Base-by-base conservation (phyloP, 53 echinoderm and acorn worm genomes). In the Astropecten irregularis region DNA sequence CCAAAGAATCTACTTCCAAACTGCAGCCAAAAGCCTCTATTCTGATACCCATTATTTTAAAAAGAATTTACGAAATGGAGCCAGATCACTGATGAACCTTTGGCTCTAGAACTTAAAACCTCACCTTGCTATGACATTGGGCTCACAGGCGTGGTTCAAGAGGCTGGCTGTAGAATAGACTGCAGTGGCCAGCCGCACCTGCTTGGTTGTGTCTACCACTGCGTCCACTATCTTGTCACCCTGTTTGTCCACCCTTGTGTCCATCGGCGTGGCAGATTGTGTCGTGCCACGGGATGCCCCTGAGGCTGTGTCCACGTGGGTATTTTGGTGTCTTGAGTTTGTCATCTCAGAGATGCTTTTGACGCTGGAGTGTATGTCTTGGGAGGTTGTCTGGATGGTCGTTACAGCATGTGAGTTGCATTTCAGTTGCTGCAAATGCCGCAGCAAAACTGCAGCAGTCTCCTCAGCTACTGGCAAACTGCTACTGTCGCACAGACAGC, bases 401-500 rank as follows among this genome's bases (percentile, higher is more conserved):
- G 99, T 99, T 35, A 99, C 88, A 6, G 99, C 99, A 62, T 99
- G 99, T 6, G 89, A 72, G 77, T 99, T 99, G 48, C 92, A 92
- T 58, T 84, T 85, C 58, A 99, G 77, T 66, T 99, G 99, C 29
- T 85, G 70, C 63, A 83, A 72, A 52, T 99, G 99, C 28, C 85
- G 86, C 62, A 79, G 33, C 21, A 79, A 33, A 15, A 79, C 10
- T 0, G 42, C 62, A 32, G 79, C 79, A 5, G 36, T 42, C 32
- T 46, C 62, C 8, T 40, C 23, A 9, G 25, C 77, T n/a, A 15
- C 38, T 20, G 42, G 11, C 42, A 42, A 11, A 42, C 42, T 42
- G 42, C 66, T 6, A 22, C 66, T 11, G 42, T 42, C 42, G 42
- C 6, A 11, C 42, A 8, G 42, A 11, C 6, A 11, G 42, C 42